Conservation (phyloP, 2,888 invertebrate species). For the Hesperia comma region DNA sequence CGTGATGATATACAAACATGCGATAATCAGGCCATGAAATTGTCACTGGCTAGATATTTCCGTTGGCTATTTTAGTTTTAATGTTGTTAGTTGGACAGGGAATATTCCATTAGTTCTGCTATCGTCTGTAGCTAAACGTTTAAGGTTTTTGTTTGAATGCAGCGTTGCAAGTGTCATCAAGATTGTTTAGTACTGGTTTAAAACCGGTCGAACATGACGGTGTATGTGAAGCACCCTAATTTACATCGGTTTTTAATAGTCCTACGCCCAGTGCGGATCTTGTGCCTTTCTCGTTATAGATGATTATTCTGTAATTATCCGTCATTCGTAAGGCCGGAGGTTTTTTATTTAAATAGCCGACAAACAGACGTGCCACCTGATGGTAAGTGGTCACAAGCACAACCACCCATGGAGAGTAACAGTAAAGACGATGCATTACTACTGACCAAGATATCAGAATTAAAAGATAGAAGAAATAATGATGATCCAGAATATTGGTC, state of each 20-base stretch:
- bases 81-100: not conserved
- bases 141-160: slow-evolving; percentile 20
- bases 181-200: slow-evolving; percentile 16
- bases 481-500: too few species aligned
- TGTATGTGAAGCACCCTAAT: slow-evolving; percentile 12
- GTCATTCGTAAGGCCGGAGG: not conserved
- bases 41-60: not conserved
- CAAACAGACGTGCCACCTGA: too few species aligned
- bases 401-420: too few species aligned
- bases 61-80: not conserved
- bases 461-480: too few species aligned
- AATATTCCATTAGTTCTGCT: not conserved
- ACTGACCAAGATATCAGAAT: too few species aligned
- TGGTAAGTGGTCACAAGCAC: too few species aligned
- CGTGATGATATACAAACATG: not conserved
- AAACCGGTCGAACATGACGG: slow-evolving; percentile 12
- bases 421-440: too few species aligned
- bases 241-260: slow-evolving; percentile 6
- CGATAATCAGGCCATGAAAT: not conserved
- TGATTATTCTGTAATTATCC: slow-evolving; percentile 3
- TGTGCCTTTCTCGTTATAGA: not conserved
- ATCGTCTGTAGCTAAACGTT: not conserved
- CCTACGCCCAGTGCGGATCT: not conserved
- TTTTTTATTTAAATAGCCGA: not conserved
- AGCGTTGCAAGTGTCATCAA: slow-evolving; percentile 21